Base-by-base conservation (phyloP, 2,888 invertebrate genomes). In the Onthophagus sagittarius region DNA sequence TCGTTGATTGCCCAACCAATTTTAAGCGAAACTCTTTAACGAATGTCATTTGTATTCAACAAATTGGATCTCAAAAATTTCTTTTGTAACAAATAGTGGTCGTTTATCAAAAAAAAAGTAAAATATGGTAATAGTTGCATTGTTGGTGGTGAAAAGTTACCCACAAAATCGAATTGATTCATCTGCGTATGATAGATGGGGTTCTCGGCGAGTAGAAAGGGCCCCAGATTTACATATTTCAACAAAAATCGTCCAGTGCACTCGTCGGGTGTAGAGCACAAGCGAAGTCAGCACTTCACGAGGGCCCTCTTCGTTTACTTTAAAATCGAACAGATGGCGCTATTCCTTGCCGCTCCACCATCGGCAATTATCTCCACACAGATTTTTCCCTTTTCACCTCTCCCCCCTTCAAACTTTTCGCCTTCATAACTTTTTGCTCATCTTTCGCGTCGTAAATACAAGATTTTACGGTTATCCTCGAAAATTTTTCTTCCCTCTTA, bases 211-310 rank as follows among this genome's bases (percentile, higher is more conserved):
- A 23, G 23, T 53, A 7, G 11, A 53, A 7, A 53, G 11, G 39
- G 78, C 75, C 72, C 74, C 79, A 83, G 23, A 84, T 85, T 85
- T 84, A 84, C 85, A 85, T 85, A 84, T 83, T 84, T 81, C 84
- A 84, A 84, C 83, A 83, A 82, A 84, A 85, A 84, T 84, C 82
- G 79, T 77, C 77, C 77, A 77, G 78, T 72, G 70, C 63, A 73
- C 67, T 71, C 71, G 39, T 53, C 39, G 67, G 15, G 67, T 15
- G 67, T 53, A 11, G 7, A n/a, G 31, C 31, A 32, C 67, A 23
- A 15, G 72, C 75, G 77, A 77, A 80, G 79, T 80, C 80, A 80
- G 80, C 81, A 79, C 78, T 77, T 79, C 80, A 80, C 78, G 80
- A 81, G 80, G 79, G 80, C 79, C 77, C 71, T 77, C 69, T 73